phyloP scores from a whole-genome alignment of 2,797 vertebrate species.

The Sebastes kiyomatsui region DNA sequence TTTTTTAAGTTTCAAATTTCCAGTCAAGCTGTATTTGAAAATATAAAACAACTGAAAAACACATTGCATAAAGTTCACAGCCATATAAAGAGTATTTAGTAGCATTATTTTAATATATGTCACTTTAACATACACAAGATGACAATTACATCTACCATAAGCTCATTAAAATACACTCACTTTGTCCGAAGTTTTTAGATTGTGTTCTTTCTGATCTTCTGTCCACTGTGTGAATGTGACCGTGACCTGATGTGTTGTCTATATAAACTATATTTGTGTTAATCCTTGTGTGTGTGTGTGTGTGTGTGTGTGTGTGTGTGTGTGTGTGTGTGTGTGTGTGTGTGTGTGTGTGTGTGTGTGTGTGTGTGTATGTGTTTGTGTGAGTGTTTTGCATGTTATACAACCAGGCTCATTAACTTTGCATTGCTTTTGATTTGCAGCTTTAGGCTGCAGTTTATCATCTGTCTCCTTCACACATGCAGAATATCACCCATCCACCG shows the following conservation, averaged over 20 bases:
- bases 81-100: neutral
- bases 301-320: neutral
- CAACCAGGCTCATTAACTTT: neutral
- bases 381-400: constrained; percentile 3
- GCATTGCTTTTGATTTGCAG: neutral
- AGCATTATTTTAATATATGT: neutral
- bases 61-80: too few relatives aligned
- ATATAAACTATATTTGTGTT: too few relatives aligned
- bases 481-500: neutral
- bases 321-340: neutral
- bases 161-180: neutral
- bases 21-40: neutral
- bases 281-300: neutral
- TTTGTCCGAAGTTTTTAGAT: neutral
- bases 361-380: neutral
- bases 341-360: neutral
- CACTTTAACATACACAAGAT: neutral
- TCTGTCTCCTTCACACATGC: neutral
- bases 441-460: too few relatives aligned
- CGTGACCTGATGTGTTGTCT: neutral
- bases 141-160: neutral
- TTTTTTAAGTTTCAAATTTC: neutral
- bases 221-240: neutral
- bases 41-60: neutral
- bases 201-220: neutral